These are phyloP conservation scores for Nyctereutes procyonoides DNA, from an alignment of 2,113 vertebrate genomes.

Conservation along the genomic window DNA sequence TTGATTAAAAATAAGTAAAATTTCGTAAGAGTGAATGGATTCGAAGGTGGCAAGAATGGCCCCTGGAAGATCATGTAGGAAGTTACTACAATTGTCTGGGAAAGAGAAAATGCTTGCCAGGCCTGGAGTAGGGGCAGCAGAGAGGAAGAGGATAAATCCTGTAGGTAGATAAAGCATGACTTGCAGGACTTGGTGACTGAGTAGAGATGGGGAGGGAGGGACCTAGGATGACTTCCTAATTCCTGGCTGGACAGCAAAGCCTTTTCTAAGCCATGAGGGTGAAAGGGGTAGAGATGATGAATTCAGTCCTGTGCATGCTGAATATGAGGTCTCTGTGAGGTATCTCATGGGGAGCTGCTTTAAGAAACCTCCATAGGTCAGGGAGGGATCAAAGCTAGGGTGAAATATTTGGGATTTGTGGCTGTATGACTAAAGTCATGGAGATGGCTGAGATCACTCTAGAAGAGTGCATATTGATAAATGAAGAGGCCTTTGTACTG, in stretches of 20 bases:
- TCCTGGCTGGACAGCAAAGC: not conserved
- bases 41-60: not conserved
- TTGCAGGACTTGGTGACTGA: not conserved
- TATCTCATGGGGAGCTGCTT: not conserved
- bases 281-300: not conserved
- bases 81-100: not conserved
- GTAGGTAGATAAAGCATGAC: accelerated
- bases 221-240: not conserved
- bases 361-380: not conserved
- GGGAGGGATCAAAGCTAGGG: not conserved
- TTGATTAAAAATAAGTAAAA: not conserved
- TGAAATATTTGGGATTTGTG: not conserved
- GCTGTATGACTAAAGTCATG: no score
- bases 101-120: not conserved
- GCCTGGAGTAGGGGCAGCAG: not conserved
- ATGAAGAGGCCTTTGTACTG: not conserved
- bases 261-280: not conserved
- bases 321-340: not conserved
- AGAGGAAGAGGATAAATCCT: not conserved
- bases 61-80: not conserved
- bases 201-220: no score
- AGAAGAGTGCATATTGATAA: not conserved
- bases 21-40: not conserved
- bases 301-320: not conserved
- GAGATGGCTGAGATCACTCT: not conserved